A percentile compares a stretch with the other conserved stretches of the same genome.
Evolutionary conservation across 2,888 invertebrate genomes (phyloP).

Genomic region (Branchinecta sandiegonensis): DNA sequence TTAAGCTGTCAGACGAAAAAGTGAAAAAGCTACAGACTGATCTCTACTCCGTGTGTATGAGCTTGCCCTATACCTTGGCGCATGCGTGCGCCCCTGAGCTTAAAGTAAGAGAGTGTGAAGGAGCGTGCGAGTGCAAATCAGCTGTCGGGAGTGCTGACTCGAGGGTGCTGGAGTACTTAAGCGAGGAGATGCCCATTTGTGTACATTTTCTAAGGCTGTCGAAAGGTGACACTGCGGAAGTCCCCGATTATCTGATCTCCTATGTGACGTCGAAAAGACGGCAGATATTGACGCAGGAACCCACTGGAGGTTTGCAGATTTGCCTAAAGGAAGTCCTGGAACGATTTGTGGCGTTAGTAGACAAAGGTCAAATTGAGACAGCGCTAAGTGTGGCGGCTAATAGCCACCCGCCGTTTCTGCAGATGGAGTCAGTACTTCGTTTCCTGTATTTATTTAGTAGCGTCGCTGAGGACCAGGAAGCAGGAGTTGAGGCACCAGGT

Average conservation of each 20-base stretch:
- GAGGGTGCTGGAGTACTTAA: background rate
- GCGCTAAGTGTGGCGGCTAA: background rate
- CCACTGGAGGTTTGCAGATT: background rate
- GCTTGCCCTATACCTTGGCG: background rate
- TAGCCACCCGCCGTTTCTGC: conserved; percentile 5
- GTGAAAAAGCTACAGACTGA: background rate
- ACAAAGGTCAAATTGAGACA: background rate
- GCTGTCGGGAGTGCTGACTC: background rate
- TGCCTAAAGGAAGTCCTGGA: background rate
- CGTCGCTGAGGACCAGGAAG: too few species aligned
- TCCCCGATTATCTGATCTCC: background rate
- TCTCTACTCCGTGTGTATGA: background rate
- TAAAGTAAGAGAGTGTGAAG: conserved; percentile 5
- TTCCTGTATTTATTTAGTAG: too few species aligned
- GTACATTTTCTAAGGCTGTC: conserved; percentile 5
- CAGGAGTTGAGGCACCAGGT: too few species aligned
- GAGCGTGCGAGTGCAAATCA: background rate
- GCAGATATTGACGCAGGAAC: background rate
- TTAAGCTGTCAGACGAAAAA: background rate
- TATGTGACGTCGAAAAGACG: background rate
- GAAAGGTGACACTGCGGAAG: background rate
- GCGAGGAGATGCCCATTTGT: background rate
- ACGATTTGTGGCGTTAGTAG: background rate
- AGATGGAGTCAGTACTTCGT: background rate
- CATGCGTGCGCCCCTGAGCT: background rate